Evolutionary conservation across 2,113 vertebrate genomes (phyloP), one percentile per base, ranked within the genome.

Genomic region (Terrapene triunguis): DNA sequence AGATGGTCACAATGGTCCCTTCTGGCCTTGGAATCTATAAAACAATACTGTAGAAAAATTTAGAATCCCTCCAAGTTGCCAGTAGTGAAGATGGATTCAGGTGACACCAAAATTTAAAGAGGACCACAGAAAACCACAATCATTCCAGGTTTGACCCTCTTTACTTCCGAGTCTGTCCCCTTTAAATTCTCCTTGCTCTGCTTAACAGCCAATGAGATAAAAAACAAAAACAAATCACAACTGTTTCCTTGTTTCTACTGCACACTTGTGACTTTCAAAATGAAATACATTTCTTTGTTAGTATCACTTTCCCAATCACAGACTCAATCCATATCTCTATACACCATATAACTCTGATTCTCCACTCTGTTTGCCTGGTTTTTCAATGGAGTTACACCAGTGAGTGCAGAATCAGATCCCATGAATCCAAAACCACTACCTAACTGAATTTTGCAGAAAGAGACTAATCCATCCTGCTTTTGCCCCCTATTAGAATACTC

Each of bases 311-410:
- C n/a, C 35, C 22, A 3, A 3, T 51, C 25, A 29, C 72, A 8
- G 0, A 0, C 50, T 88, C 78, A 1, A 1, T 44, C 3, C 0
- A 65, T 44, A 38, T 27, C 16, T 48, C 82, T 35, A 25, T 55
- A 44, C 14, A 25, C 57, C 8, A 13, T 3, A 27, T 3, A 27
- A 38, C 11, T 81, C 51, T 0, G 0, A 21, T 22, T 22, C 51
- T 27, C 25, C 2, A 8, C 8, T 54, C 29, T 27, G 38, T n/a
- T 87, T n/a, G 35, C 78, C 27, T 29, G 42, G 59, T 0, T 0
- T 44, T 55, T 55, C 74, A 13, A 4, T 0, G 8, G 19, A 80
- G 17, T 48, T 82, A 82, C 81, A 29, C 12, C 42, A 59, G 13
- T 3, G 16, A 69, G 35, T 42, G 83, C 59, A 97, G 69, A 24